Base-by-base conservation (phyloP, 2,888 invertebrate species). In the Agrotis ipsilon region DNA sequence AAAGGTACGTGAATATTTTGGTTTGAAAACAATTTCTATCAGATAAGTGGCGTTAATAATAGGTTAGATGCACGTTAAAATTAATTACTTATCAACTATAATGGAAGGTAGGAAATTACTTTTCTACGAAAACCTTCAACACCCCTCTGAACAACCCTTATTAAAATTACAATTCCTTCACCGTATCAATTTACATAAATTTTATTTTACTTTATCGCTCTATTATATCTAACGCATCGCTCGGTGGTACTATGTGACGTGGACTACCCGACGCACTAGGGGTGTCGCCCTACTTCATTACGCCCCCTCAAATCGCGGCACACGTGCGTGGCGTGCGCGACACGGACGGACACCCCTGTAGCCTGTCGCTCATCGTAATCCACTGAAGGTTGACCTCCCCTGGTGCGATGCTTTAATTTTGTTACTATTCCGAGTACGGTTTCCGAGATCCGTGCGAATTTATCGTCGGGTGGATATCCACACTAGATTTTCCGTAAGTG, bases 281-380 rank as follows among this genome's bases (percentile, higher is more conserved):
- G 94, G 93, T 86, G 91, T 87, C 83, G 90, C 94, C 95, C 94
- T 91, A 91, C 94, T 94, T 96, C 94, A 95, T 94, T 94, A 94
- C 90, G 86, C 84, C 89, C 94, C 94, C 91, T 89, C 89, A 90
- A 91, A 92, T 92, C 91, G 92, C 90, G 88, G 83, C 90, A 92
- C 94, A 94, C 95, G 95, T 94, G 95, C 89, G 92, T 89, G 87
- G 94, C 92, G 91, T 92, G 92, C 92, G 83, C 85, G 91, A 90
- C 89, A 85, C 90, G 91, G 89, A 88, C 87, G 92, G 92, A 88
- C 93, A 92, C 94, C 94, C 94, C 91, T 89, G 90, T 85, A n/a
- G 94, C 93, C 91, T 89, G 90, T 85, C 87, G 79, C 87, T 79
- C 81, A 70, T 71, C 73, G 69, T 85, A 85, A 90, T 90, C 91